Evolutionary conservation across 2,113 vertebrate species (phyloP), one percentile per base, ranked within the genome.

Genomic region (Paralichthys olivaceus): DNA sequence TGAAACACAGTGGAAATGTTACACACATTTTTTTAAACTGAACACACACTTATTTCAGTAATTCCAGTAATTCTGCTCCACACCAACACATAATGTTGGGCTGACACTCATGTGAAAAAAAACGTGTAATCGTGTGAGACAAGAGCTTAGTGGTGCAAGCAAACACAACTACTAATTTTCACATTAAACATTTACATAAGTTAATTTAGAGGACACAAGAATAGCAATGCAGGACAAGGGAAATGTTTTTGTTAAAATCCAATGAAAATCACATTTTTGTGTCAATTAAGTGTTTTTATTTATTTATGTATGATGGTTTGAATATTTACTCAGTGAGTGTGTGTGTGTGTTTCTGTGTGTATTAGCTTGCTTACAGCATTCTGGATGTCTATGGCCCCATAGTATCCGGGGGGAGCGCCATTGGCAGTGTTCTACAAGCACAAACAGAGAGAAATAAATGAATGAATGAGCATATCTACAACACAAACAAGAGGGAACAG

Each of bases 341-440:
- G 59, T 40, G 32, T 40, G 20, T 43, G 34, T 62, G 12, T 62
- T 5, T 62, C 4, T 40, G 8, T 23, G 17, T 59, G 26, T 51
- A 11, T 79, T 22, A 57, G 81, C 77, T 63, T 49, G 80, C 83
- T 94, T 84, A 91, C 82, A 86, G 90, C 84, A 63, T 93, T 93
- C 84, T 91, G 82, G 80, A 94, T 91, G 89, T 93, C 89, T 91
- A 94, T 87, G 90, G 82, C 79, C 20, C 92, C 88, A 78, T 82
- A 94, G 71, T 75, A 93, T 80, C 74, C 92, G 57, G 67, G 90
- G 34, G 81, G 78, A 89, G 81, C 83, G 72, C 91, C 86, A 70
- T 89, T 92, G 86, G 87, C 88, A 80, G 92, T 92, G 85, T 93
- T 92, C 94, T 92, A 80, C 55, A 68, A 64, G 81, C 82, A 78